phyloP scores from a whole-genome alignment of 2,113 vertebrate species.

The Sitta europaea region DNA sequence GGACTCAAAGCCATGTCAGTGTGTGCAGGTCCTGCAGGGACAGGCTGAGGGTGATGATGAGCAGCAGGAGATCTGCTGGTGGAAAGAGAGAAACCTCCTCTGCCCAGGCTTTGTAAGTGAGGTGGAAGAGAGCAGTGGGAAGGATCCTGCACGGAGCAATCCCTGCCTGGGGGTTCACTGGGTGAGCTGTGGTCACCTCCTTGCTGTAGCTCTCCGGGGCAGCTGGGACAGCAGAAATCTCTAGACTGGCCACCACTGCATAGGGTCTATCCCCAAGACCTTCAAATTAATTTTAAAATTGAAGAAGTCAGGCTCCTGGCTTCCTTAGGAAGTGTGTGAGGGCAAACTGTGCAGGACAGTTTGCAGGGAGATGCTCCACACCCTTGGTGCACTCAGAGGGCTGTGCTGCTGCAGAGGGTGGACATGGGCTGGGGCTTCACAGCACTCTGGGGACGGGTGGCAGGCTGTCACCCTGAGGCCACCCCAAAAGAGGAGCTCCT shows the following conservation, averaged over 20 bases:
- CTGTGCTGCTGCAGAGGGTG: neutral
- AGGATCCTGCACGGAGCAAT: neutral
- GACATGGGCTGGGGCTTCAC: neutral
- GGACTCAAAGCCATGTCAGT: neutral
- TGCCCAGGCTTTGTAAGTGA: neutral
- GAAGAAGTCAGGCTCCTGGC: neutral
- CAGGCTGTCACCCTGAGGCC: neutral
- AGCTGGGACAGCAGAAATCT: neutral
- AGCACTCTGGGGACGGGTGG: neutral
- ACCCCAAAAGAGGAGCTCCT: neutral
- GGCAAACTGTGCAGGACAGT: rapidly evolving
- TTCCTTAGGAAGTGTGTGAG: neutral
- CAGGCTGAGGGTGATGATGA: neutral
- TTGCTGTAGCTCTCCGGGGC: neutral
- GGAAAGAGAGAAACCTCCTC: neutral
- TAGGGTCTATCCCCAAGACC: neutral
- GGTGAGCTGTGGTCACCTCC: neutral
- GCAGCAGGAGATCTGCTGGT: neutral
- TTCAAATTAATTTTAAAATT: neutral
- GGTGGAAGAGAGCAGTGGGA: neutral
- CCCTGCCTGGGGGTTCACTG: neutral
- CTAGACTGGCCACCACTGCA: neutral
- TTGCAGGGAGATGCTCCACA: neutral
- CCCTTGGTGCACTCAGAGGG: neutral
- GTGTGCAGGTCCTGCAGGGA: neutral